Evolutionary conservation across 2,113 vertebrate genomes (phyloP).

Genomic region (Cyphomyrus discorhynchus): DNA sequence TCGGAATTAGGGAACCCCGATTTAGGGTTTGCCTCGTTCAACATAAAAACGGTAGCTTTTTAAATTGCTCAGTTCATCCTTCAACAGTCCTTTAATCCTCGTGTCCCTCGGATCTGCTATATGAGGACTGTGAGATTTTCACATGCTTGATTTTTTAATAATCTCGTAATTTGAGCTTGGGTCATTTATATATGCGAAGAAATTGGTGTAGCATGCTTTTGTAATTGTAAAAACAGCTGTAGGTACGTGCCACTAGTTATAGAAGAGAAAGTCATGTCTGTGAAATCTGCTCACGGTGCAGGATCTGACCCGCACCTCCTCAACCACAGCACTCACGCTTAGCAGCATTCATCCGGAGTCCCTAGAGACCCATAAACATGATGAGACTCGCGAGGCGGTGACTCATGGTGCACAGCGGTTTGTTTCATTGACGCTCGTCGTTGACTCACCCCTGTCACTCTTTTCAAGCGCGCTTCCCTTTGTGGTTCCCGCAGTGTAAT

Average conservation of each 20-base stretch:
- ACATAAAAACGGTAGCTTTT: not conserved
- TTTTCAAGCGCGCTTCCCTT: not conserved
- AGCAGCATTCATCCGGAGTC: not conserved
- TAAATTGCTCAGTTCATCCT: not conserved
- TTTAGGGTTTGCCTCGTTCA: not conserved
- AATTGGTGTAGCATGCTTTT: not conserved
- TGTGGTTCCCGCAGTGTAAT: not conserved
- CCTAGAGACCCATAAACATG: not conserved
- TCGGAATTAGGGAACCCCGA: not conserved
- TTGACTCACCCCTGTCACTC: not conserved
- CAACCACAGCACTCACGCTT: not conserved
- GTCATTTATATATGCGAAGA: not conserved
- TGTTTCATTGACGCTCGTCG: not conserved
- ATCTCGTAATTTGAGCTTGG: not conserved
- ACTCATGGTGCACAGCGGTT: not conserved
- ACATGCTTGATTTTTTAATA: not conserved
- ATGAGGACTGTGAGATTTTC: not conserved
- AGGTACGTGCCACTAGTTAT: too few relatives aligned
- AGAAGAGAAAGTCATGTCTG: not conserved
- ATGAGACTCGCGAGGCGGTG: not conserved
- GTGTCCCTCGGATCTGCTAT: not conserved
- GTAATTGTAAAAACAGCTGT: not conserved
- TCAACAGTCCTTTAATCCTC: not conserved
- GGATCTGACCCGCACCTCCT: not conserved
- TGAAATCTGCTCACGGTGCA: not conserved